phyloP scores from a whole-genome alignment of 2,797 vertebrate genomes.

The Phaenicophaeus curvirostris region DNA sequence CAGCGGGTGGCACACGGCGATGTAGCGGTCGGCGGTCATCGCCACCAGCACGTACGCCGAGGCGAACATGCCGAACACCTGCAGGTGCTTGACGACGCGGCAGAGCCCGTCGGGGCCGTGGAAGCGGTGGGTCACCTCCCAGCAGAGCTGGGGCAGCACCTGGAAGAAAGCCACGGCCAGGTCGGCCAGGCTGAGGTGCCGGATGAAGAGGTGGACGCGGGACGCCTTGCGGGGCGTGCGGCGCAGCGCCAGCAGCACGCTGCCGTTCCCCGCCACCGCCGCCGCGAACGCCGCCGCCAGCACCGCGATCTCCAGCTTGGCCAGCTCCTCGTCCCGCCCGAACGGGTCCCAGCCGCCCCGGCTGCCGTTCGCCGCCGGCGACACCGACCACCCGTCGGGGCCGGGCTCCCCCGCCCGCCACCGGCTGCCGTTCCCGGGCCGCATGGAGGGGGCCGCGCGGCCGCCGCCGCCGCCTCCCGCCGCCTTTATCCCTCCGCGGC shows the following conservation, averaged over 20 bases:
- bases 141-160: slow-evolving; percentile 94
- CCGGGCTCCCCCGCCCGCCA: not conserved
- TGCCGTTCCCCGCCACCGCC: slow-evolving; percentile 89
- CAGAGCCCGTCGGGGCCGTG: slow-evolving; percentile 92
- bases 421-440: slow-evolving; percentile 27
- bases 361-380: slow-evolving; percentile 46
- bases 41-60: slow-evolving; percentile 98
- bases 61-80: slow-evolving; percentile 96
- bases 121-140: slow-evolving; percentile 95
- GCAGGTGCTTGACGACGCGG: slow-evolving; percentile 93
- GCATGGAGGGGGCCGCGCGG: not conserved
- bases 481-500: not conserved
- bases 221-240: slow-evolving; percentile 93
- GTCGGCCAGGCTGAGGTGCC: slow-evolving; percentile 94
- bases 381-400: slow-evolving; percentile 40
- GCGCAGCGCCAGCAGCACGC: slow-evolving; percentile 89
- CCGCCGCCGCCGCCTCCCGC: not conserved
- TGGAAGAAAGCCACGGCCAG: slow-evolving; percentile 96
- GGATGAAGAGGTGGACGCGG: slow-evolving; percentile 96
- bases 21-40: slow-evolving; percentile 97
- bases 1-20: slow-evolving; percentile 96
- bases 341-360: slow-evolving; percentile 75
- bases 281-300: slow-evolving; percentile 91
- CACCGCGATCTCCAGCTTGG: slow-evolving; percentile 91
- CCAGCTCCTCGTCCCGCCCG: slow-evolving; percentile 88